These are phyloP conservation scores for Drosophila kanekoi DNA, from an alignment of 2,888 invertebrate species.

Conservation along the genomic window DNA sequence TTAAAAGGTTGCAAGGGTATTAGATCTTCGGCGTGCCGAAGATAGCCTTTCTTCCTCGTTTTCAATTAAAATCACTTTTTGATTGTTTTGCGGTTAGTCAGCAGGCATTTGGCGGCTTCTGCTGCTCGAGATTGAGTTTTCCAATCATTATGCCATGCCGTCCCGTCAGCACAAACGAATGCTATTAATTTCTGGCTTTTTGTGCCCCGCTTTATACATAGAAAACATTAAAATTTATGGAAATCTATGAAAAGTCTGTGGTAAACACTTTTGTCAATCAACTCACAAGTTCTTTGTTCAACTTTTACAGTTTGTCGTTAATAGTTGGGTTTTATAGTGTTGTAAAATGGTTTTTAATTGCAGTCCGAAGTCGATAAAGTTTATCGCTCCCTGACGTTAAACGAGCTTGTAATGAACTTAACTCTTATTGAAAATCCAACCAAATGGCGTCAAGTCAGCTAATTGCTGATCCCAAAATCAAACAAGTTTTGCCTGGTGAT, in stretches of 20 bases:
- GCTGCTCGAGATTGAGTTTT: conserved; percentile 40
- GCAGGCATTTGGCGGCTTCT: conserved; percentile 12
- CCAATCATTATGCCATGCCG: conserved; percentile 55
- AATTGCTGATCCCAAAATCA: neutral
- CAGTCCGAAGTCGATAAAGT: conserved; percentile 7
- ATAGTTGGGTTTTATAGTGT: conserved; percentile 54
- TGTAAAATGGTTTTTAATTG: conserved; percentile 57
- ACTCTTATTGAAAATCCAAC: conserved; percentile 14
- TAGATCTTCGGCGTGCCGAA: too few species aligned
- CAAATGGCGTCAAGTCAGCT: neutral
- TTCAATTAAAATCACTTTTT: conserved; percentile 39
- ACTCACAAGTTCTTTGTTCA: conserved; percentile 13
- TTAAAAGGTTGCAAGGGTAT: too few species aligned
- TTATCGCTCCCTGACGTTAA: conserved; percentile 4
- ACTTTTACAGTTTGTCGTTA: conserved; percentile 25
- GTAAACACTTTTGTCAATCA: conserved; percentile 37
- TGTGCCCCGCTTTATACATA: conserved; percentile 13
- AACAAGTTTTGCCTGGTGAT: neutral
- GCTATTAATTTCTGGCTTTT: conserved; percentile 7
- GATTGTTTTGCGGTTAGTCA: conserved; percentile 56
- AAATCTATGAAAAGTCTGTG: conserved; percentile 26
- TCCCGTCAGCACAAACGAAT: conserved; percentile 59
- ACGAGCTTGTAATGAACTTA: conserved; percentile 5
- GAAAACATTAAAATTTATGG: conserved; percentile 26
- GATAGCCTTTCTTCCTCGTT: too few species aligned